These are phyloP conservation scores for Enteromius unitaeniatus DNA, from an alignment of 2,797 vertebrate genomes.

Conservation along the genomic window DNA sequence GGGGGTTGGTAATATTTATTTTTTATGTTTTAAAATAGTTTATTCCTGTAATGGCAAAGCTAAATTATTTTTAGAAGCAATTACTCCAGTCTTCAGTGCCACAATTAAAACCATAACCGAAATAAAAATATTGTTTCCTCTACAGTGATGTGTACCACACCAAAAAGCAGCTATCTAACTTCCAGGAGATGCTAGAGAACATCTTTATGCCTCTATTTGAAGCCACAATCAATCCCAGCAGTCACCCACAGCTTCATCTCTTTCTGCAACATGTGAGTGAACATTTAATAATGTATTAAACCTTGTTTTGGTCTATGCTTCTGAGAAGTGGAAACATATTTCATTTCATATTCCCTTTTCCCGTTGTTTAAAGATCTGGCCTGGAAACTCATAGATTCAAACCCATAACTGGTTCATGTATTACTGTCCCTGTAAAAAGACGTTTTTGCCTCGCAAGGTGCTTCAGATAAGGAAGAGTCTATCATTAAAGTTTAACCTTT, in stretches of 20 bases:
- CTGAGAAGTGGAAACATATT: background rate
- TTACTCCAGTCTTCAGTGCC: background rate
- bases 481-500: background rate
- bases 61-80: background rate
- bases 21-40: background rate
- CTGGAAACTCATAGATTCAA: background rate
- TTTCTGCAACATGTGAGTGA: slow-evolving; percentile 88
- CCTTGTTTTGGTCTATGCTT: background rate
- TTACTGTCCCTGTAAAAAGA: background rate
- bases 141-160: slow-evolving; percentile 85
- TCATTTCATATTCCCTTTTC: background rate
- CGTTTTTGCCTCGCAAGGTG: background rate
- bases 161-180: slow-evolving; percentile 85
- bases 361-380: background rate
- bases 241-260: slow-evolving; percentile 84
- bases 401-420: background rate
- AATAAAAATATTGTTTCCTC: background rate
- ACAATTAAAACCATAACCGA: background rate
- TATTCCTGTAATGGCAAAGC: background rate
- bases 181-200: slow-evolving; percentile 89
- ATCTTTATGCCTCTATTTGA: slow-evolving; percentile 88
- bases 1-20: background rate
- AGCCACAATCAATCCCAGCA: slow-evolving; percentile 84
- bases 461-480: background rate
- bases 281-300: background rate